A percentile compares a stretch with the other conserved stretches of the same genome.
These are phyloP conservation scores for Mesocricetus auratus DNA, from an alignment of 2,113 vertebrate species.

Conservation along the genomic window DNA sequence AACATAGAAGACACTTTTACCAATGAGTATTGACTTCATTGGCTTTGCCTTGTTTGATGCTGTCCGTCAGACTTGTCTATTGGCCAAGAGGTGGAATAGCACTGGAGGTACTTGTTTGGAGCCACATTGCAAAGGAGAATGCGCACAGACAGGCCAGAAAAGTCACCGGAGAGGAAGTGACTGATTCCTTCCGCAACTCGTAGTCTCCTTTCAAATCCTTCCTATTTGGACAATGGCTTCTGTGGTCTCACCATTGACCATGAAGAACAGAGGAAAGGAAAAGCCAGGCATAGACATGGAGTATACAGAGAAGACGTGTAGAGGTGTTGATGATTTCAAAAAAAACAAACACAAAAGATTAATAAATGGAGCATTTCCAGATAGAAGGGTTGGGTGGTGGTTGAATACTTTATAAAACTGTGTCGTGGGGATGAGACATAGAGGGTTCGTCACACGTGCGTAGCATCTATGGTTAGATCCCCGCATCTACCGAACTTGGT, in stretches of 20 bases:
- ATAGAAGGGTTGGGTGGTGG: not conserved
- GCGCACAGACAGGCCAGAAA: conserved; percentile 39
- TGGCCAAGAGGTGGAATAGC: conserved; percentile 32
- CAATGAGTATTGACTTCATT: not conserved
- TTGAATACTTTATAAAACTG: not conserved
- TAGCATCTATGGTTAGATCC: not conserved
- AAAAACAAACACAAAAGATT: not conserved
- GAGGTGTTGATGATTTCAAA: not conserved
- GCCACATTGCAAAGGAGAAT: conserved; percentile 53
- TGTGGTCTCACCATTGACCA: not conserved
- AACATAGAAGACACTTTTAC: not conserved
- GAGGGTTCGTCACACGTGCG: no score
- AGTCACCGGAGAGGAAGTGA: not conserved
- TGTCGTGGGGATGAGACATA: not conserved
- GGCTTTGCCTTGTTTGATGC: not conserved
- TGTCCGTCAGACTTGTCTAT: not conserved
- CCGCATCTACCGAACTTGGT: no score
- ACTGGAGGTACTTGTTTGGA: conserved; percentile 10
- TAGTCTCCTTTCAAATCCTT: not conserved
- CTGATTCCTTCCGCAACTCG: not conserved
- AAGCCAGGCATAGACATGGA: not conserved
- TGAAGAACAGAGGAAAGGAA: not conserved
- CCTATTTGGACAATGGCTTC: not conserved
- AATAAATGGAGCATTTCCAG: not conserved
- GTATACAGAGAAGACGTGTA: not conserved